These are phyloP conservation scores for Brachycybe producta DNA, from an alignment of 2,888 invertebrate species.

Conservation along the genomic window DNA sequence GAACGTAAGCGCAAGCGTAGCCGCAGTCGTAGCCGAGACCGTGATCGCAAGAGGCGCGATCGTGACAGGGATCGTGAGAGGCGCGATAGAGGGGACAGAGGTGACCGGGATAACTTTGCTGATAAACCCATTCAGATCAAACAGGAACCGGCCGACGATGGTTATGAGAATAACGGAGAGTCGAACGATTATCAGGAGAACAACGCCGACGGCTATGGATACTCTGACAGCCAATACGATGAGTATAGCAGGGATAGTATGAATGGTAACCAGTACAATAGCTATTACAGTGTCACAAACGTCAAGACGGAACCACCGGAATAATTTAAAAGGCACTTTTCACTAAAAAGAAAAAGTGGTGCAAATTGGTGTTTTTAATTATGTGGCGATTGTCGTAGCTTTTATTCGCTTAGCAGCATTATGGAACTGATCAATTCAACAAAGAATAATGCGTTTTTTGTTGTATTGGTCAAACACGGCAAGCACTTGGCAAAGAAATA, in stretches of 20 bases:
- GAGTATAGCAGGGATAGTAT: constrained; percentile 3
- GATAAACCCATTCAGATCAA: constrained; percentile 10
- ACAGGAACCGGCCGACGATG: constrained; percentile 11
- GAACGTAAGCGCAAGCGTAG: constrained; percentile 40
- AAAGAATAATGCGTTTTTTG: no score
- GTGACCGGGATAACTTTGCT: constrained; percentile 8
- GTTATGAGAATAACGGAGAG: constrained; percentile 7
- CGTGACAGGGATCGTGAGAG: constrained; percentile 19
- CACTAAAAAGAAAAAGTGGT: no score
- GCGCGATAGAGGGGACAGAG: no score
- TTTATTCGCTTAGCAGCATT: no score
- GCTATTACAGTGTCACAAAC: constrained; percentile 8
- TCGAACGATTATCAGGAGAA: constrained; percentile 8
- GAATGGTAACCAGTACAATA: constrained; percentile 11
- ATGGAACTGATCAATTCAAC: no score
- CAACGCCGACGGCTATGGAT: constrained; percentile 12
- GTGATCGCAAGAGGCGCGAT: constrained; percentile 40
- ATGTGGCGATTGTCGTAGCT: no score
- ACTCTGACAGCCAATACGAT: constrained; percentile 6
- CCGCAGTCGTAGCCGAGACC: constrained; percentile 38
- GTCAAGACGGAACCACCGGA: constrained; percentile 14
- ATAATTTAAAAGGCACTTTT: no score
- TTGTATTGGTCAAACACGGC: no score
- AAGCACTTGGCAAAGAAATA: no score
- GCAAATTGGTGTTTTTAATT: no score